Evolutionary conservation across 2,888 invertebrate genomes (phyloP), one percentile per base, ranked within the genome.

Genomic region (Thysanoteuthis rhombus): DNA sequence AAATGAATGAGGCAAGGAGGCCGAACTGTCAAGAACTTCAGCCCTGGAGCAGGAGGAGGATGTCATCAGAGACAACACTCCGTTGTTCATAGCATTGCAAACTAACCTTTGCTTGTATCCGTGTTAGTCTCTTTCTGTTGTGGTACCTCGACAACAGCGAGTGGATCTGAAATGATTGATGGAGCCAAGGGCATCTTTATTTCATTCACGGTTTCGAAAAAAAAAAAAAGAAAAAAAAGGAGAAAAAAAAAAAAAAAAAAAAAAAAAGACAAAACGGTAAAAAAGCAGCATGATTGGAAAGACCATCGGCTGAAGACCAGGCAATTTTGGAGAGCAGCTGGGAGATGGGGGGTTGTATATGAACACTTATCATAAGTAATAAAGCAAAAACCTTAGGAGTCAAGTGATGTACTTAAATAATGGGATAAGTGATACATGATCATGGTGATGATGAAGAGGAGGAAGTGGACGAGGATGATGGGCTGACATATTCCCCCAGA

Each of bases 1-100:
- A n/a, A n/a, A n/a, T 75, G 75, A 75, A 75, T 75, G n/a, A n/a
- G 75, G 75, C 75, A 75, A 75, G n/a, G 75, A 75, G 75, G 75
- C 75, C n/a, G 12, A 75, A n/a, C 36, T 75, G 75, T 75, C n/a
- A 75, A 75, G n/a, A 75, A 75, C n/a, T 75, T 36, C 75, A 75
- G 75, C 75, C n/a, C 75, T 75, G 75, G 75, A 36, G n/a, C 16
- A 75, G 75, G n/a, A 58, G 58, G 28, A n/a, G 75, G 75, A 75
- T 16, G 22, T 36, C 75, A 36, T 10, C 75, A 75, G 75, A 75
- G 75, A 16, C 36, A 36, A 75, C n/a, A 19, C 75, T 75, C 75
- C 75, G 28, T 58, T n/a, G 25, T 45, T 45, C 10, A 58, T 58
- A 58, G 58, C 75, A 36, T 75, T 75, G n/a, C 75, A 75, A 75